phyloP scores from a whole-genome alignment of 2,113 vertebrate species.

The Proteles cristata region DNA sequence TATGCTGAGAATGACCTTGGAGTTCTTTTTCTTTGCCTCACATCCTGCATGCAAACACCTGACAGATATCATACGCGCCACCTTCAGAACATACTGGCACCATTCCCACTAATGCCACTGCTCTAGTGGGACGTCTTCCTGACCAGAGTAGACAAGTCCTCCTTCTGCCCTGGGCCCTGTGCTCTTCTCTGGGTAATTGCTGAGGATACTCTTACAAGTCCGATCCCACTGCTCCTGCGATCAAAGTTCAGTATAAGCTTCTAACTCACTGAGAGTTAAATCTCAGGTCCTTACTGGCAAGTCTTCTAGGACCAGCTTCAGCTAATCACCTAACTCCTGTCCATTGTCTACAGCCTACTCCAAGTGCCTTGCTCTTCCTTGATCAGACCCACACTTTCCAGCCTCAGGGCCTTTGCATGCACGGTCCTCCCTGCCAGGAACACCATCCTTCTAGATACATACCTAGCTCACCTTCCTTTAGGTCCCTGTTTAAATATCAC shows the following conservation, averaged over 20 bases:
- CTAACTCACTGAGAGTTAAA: neutral
- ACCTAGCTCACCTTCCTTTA: neutral
- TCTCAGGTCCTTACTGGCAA: neutral
- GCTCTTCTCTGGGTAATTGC: too few species aligned
- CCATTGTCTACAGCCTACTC: neutral
- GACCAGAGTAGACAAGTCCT: neutral
- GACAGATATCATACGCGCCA: neutral
- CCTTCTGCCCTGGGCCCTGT: rapidly evolving
- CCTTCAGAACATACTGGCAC: neutral
- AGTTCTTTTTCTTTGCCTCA: neutral
- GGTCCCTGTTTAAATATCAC: neutral
- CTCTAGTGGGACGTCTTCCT: rapidly evolving
- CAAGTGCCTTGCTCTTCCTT: too few species aligned
- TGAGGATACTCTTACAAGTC: neutral
- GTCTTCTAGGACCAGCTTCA: neutral
- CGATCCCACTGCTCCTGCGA: neutral
- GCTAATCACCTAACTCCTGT: neutral
- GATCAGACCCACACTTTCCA: neutral
- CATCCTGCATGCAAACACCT: neutral
- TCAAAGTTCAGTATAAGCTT: neutral
- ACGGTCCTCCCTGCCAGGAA: neutral
- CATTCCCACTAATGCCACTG: rapidly evolving
- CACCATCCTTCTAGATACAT: neutral
- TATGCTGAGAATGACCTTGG: neutral
- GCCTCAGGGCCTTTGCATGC: neutral